A percentile compares a stretch with the other conserved stretches of the same genome.
phyloP scores from a whole-genome alignment of 2,113 vertebrate species.

The Psephotus haematonotus region DNA sequence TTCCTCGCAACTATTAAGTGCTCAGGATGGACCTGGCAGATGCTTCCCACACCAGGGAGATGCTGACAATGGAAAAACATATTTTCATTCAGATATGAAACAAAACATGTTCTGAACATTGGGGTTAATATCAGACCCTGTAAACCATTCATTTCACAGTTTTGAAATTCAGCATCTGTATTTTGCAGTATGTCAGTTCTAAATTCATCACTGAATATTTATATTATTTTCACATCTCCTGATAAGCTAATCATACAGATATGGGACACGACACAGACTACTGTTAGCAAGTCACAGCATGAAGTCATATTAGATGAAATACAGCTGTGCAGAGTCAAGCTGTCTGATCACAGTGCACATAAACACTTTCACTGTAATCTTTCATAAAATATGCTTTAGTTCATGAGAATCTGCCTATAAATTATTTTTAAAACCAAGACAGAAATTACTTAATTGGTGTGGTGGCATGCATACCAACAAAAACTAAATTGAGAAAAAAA shows the following conservation, averaged over 20 bases:
- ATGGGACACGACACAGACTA: fast-evolving
- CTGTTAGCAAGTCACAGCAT: not conserved
- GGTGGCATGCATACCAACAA: not conserved
- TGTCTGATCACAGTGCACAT: not conserved
- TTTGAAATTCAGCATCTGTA: constrained; percentile 4
- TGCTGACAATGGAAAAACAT: not conserved
- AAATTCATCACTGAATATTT: constrained; percentile 2
- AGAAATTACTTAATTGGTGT: not conserved
- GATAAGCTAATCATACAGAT: not conserved
- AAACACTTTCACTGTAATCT: not conserved
- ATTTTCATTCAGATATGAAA: not conserved
- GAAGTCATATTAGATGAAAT: not conserved
- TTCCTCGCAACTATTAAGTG: not conserved
- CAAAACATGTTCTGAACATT: not conserved
- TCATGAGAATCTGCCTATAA: not conserved
- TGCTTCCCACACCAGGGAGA: not conserved
- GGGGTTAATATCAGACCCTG: not conserved
- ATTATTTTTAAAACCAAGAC: not conserved
- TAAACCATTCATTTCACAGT: not conserved
- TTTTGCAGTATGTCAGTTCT: not conserved
- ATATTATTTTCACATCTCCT: not conserved
- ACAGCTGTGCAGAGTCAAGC: not conserved
- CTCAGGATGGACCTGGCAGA: not conserved
- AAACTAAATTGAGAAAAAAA: not conserved
- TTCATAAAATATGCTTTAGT: not conserved